Base-by-base conservation (phyloP, 2,888 invertebrate species). In the Gryllus longicercus region DNA sequence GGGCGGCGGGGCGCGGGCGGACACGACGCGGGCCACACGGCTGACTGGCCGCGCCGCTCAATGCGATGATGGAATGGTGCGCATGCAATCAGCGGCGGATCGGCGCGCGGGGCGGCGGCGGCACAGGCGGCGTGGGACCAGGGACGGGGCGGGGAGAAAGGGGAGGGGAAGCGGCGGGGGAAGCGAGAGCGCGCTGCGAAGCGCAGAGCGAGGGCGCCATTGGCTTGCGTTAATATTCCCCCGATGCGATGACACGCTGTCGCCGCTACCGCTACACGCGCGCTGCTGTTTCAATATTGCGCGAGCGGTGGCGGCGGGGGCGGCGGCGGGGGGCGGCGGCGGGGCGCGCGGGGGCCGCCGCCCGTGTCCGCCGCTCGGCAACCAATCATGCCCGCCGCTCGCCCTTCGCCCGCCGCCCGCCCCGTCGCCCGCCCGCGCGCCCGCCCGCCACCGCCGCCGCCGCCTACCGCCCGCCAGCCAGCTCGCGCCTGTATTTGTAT, bases 401-500 rank as follows among this genome's bases (percentile, higher is more conserved):
- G 8, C n/a, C 63, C 16, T 14, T n/a, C 14, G 16, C n/a, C n/a
- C 63, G n/a, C 63, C 63, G 63, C n/a, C 63, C 74, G 78, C 75
- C 80, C 79, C 76, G 49, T 77, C 50, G 80, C 80, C 18, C 78
- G 75, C 51, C 80, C 81, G 25, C 25, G 2, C 25, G 2, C 2
- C 25, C 25, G 25, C 25, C 25, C 25, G 25, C 25, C 25, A 25
- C 25, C 25, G 51, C 51, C 51, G 12, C 51, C 51, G 51, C 51
- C 12, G 16, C 18, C 18, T 18, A 63, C 63, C 63, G 63, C n/a
- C 63, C 74, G 78, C 75, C 80, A 81, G 78, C 51, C 79, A 76
- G 80, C 80, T 63, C 78, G 76, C 51, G 81, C 81, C 82, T 77
- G 81, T 82, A 82, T 82, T 82, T 82, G 80, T 80, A 81, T 80